These are phyloP conservation scores for Lophochroa leadbeateri DNA, from an alignment of 2,113 vertebrate species.

Conservation along the genomic window DNA sequence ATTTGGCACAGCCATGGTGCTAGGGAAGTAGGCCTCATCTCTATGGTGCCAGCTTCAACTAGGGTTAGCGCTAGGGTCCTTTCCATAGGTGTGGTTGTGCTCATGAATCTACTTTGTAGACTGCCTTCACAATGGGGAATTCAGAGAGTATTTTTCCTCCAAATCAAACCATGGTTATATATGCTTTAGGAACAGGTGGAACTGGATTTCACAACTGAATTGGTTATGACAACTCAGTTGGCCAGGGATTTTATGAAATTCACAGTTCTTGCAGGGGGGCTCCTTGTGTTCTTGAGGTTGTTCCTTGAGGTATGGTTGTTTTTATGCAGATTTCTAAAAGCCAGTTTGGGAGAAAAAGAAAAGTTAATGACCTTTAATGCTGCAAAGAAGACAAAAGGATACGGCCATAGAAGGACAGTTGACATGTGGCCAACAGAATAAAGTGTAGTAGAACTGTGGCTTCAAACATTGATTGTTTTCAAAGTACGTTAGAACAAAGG, in stretches of 20 bases:
- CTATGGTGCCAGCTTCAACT: too few species aligned
- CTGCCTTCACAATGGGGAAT: background rate
- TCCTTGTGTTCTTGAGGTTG: background rate
- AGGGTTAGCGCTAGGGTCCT: too few species aligned
- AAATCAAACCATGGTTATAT: background rate
- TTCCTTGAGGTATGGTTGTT: background rate
- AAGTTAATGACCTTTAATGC: background rate
- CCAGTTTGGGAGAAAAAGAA: background rate
- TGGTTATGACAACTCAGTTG: background rate
- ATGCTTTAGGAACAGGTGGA: background rate
- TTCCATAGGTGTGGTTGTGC: background rate
- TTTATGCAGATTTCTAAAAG: background rate
- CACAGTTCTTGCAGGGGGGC: background rate
- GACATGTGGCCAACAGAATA: background rate
- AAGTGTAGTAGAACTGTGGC: background rate
- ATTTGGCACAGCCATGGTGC: too few species aligned
- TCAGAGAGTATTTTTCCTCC: background rate
- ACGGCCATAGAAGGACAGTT: background rate
- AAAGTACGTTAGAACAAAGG: background rate
- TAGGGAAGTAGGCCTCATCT: too few species aligned
- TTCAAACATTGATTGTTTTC: background rate
- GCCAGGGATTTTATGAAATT: background rate
- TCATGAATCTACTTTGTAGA: background rate
- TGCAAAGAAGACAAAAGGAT: background rate
- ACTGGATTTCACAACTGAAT: background rate